Conservation (phyloP, 2,113 vertebrate species). For the Puma concolor region DNA sequence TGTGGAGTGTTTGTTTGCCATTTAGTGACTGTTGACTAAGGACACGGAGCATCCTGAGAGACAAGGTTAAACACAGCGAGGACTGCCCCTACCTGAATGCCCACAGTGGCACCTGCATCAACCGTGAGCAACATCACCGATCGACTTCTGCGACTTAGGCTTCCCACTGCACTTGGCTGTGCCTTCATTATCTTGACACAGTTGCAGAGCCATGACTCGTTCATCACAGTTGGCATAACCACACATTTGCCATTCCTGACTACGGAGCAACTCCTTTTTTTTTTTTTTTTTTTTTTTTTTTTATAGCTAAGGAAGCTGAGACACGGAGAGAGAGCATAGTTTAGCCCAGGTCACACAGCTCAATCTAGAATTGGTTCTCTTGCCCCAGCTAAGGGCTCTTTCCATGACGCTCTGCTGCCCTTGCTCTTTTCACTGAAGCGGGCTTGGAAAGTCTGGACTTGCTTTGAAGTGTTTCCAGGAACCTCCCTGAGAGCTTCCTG, state of each 20-base stretch:
- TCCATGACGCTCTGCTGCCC: not conserved
- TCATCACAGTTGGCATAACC: not conserved
- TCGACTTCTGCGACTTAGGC: not conserved
- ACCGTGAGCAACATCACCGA: not conserved
- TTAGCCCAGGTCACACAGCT: not conserved
- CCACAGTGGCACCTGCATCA: rapidly evolving
- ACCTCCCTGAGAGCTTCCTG: not conserved
- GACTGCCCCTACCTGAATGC: not conserved
- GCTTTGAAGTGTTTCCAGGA: conserved; percentile 13
- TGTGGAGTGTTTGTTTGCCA: not conserved
- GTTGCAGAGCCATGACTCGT: not conserved
- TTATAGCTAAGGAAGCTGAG: not conserved
- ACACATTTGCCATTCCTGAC: not conserved
- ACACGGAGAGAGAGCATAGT: not conserved
- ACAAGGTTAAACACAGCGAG: not conserved
- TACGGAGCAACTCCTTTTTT: not conserved
- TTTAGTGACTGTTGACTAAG: not conserved
- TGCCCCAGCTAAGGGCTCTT: not conserved
- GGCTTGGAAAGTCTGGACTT: not conserved
- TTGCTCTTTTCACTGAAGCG: not conserved
- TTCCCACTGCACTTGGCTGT: not conserved
- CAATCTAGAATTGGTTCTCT: not conserved
- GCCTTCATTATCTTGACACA: not conserved
- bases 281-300: not conserved
- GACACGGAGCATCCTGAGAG: not conserved